phyloP scores from a whole-genome alignment of 2,797 vertebrate species.

The Tragelaphus eurycerus region DNA sequence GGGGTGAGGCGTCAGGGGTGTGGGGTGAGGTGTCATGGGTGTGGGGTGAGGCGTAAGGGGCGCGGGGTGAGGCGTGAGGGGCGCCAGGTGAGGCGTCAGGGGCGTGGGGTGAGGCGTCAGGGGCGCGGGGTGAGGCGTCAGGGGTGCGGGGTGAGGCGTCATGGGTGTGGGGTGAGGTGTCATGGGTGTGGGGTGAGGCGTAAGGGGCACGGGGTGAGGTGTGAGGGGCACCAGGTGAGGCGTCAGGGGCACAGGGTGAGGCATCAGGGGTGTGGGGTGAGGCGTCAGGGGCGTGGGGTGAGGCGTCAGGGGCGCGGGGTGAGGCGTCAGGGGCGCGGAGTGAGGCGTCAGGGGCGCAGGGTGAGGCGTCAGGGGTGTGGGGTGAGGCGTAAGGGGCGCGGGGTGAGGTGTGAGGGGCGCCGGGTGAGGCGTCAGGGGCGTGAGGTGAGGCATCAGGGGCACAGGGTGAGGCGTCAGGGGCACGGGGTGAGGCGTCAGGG shows the following conservation, averaged over 20 bases:
- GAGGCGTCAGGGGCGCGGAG: no score
- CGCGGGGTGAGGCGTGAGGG: fast-evolving
- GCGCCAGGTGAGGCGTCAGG: fast-evolving
- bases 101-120: fast-evolving
- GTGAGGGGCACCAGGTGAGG: no score
- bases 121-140: fast-evolving
- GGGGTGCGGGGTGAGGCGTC: not conserved
- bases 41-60: fast-evolving
- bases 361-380: not conserved
- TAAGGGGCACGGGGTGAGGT: fast-evolving
- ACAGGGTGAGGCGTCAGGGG: not conserved
- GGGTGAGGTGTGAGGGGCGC: no score
- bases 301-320: no score
- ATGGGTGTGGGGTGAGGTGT: fast-evolving
- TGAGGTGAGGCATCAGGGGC: no score
- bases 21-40: fast-evolving
- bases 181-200: fast-evolving
- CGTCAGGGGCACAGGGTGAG: fast-evolving
- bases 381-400: no score
- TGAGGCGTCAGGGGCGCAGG: no score
- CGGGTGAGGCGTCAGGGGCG: no score
- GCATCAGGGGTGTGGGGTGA: not conserved
- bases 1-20: fast-evolving
- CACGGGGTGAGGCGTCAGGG: not conserved
- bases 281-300: constrained; percentile 47